Base-by-base conservation (phyloP, 2,113 vertebrate genomes). In the Anhinga rufa region DNA sequence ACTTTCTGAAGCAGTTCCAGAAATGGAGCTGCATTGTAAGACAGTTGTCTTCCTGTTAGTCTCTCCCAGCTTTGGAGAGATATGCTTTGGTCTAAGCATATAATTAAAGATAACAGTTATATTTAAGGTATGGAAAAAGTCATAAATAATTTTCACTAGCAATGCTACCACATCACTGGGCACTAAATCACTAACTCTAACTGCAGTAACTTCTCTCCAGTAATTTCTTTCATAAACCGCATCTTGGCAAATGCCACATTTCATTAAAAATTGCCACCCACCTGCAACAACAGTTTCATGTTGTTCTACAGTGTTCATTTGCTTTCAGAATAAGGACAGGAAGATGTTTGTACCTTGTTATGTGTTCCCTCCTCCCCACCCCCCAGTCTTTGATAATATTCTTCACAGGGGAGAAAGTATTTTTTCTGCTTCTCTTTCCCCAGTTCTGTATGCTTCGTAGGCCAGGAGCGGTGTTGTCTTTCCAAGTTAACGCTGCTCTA, bases 1-100 rank as follows among this genome's bases (percentile, higher is more conserved):
- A 54, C 54, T 32, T 77, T 94, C 76, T 85, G 44, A 44, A 74
- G 46, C 36, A 64, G 8, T 7, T 57, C 36, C 34, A 94, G 98
- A 79, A 60, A 98, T 98, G 96, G 97, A 95, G 54, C 25, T 91
- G 52, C 19, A 82, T 19, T 95, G 64, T 84, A 88, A 79, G 85
- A 19, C 92, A 22, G 22, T 91, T 5, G 49, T 95, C 24, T 32
- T 94, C 17, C 10, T 98, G 10, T 68, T 98, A 38, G 92, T 91
- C 61, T 66, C 93, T 51, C 22, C 28, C 19, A 66, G 87, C 57
- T 91, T 84, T 88, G 92, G 57, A 68, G 86, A 89, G 52, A 48
- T 19, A 57, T 9, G 92, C 77, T 10, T 91, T 55, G 7, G 20
- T 66, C 72, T 90, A 58, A 89, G 36, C 21, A 3, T 46, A 25